Conservation (phyloP, 2,797 vertebrate species). For the Limosa lapponica region DNA sequence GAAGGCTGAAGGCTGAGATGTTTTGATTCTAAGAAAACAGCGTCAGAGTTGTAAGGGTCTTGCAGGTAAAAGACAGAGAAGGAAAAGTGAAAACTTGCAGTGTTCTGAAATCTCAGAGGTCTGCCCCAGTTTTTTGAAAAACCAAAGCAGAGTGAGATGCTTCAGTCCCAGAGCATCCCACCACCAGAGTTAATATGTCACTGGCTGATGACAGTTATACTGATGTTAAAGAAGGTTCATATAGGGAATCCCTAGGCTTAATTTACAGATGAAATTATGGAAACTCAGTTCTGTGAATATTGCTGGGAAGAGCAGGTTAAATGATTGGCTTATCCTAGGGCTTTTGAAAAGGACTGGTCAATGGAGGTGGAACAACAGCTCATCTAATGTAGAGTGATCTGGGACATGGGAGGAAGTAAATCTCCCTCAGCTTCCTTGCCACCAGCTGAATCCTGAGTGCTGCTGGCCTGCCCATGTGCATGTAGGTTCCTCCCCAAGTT, state of each 20-base stretch:
- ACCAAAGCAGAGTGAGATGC: background rate
- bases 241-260: background rate
- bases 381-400: background rate
- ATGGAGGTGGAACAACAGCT: background rate
- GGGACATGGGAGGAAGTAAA: background rate
- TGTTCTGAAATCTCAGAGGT: background rate
- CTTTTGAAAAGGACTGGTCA: background rate
- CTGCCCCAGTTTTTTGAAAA: background rate
- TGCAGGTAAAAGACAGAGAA: background rate
- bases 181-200: accelerated
- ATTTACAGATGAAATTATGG: background rate
- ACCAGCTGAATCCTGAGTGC: background rate
- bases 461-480: accelerated
- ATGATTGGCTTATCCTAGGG: background rate
- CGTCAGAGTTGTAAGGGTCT: background rate
- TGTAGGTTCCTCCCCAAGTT: background rate
- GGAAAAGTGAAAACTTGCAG: background rate
- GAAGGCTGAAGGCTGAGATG: background rate
- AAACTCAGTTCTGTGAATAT: background rate
- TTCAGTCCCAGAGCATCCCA: background rate
- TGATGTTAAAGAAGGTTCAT: background rate
- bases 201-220: background rate
- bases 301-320: background rate
- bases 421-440: background rate
- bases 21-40: background rate